Base-by-base conservation (phyloP, 23 tunicate species). In the Trididemnum miniatum region DNA sequence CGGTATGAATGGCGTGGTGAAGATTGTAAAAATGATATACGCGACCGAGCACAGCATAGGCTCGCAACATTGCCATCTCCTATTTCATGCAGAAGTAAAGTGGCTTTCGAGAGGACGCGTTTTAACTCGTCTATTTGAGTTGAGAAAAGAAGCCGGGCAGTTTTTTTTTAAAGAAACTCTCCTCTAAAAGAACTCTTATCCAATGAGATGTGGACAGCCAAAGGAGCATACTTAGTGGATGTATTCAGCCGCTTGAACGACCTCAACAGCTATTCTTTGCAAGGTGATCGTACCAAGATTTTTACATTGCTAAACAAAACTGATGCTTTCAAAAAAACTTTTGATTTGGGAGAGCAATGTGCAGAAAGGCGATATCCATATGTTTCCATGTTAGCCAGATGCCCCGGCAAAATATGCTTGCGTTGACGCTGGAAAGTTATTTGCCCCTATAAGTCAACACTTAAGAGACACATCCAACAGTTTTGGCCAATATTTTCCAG, bases 171-270 rank as follows among this genome's bases (percentile, higher is more conserved):
- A 62, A 84, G 76, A 76, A 84, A 84, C 62, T 84, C 74, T 84
- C 88, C 39, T 35, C 82, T 84, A 76, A 84, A 84, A 84, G 75
- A 84, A 76, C 50, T 84, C 39, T 76, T 76, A 84, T 76, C 82
- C 82, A 76, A 84, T 84, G 82, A 84, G 88, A 84, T 84, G 82
- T 84, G 88, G 82, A 76, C 82, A 62, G 82, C 82, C 64, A 76
- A 84, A 40, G 82, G 76, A 35, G 88, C 82, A 76, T 84, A 84
- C 63, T 84, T 84, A 73, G 80, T 71, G 87, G 80, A 83, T 64
- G 76, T 84, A 84, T 84, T 84, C 82, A 75, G 88, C 82, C 82
- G 88, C 76, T 84, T 84, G 82, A 75, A 76, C 65, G 88, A 84
- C 82, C 88, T 84, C 65, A 84, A 84, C 76, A 84, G 88, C 64